Evolutionary conservation across 2,113 vertebrate species (phyloP).

Genomic region (Aptenodytes forsteri): DNA sequence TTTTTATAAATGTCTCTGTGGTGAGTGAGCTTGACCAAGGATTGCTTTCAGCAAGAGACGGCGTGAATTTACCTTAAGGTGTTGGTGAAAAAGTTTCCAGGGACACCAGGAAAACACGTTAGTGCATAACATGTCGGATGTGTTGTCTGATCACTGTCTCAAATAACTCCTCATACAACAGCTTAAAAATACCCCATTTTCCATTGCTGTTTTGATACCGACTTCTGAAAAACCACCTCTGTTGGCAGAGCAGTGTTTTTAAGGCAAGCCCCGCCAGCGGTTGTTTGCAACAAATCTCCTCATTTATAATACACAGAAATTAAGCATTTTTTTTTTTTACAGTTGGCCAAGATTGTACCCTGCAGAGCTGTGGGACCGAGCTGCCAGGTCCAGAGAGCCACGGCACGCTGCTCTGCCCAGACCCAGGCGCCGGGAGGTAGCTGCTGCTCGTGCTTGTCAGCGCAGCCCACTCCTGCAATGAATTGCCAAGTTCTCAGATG

Average conservation of each 20-base stretch:
- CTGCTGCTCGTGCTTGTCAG: background rate
- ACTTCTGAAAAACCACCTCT: background rate
- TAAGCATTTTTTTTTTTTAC: background rate
- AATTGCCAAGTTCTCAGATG: background rate
- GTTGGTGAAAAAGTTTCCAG: background rate
- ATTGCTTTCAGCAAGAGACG: rapidly evolving
- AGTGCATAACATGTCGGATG: rapidly evolving
- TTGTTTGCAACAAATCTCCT: background rate
- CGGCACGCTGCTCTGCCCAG: background rate
- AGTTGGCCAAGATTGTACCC: no score
- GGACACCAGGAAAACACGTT: rapidly evolving
- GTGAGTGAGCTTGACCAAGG: background rate
- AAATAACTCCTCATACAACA: background rate
- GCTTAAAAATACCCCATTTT: background rate
- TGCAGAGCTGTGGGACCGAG: background rate
- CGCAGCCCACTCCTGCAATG: background rate
- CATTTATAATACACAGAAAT: background rate
- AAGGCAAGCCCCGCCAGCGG: rapidly evolving
- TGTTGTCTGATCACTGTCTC: rapidly evolving
- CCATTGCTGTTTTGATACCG: rapidly evolving
- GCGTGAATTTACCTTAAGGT: background rate
- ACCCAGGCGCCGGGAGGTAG: background rate
- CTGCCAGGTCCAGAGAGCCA: background rate
- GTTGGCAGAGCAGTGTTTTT: background rate
- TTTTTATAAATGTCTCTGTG: background rate